Evolutionary conservation across 1,140 invertebrate species (phyloP).

Genomic region (Danaus plexippus): DNA sequence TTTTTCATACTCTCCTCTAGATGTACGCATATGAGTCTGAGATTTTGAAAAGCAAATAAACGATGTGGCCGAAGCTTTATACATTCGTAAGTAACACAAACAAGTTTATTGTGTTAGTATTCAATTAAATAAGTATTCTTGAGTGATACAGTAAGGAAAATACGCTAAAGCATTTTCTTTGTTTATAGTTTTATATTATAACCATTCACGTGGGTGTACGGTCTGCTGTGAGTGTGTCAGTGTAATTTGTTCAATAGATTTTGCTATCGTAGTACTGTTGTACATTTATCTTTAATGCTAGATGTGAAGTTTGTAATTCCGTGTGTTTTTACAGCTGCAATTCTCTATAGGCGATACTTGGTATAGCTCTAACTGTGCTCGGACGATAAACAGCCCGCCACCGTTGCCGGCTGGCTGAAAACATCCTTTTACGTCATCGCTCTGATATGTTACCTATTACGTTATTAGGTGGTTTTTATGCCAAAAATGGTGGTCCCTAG

Average conservation of each 20-base stretch:
- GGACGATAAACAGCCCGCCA: constrained; percentile 68
- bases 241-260: too few species aligned
- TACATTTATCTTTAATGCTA: constrained; percentile 47
- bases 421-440: constrained; percentile 70
- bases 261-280: constrained; percentile 25
- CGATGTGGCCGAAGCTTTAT: too few species aligned
- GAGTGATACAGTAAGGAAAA: constrained; percentile 23
- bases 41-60: too few species aligned
- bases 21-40: too few species aligned
- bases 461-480: too few species aligned
- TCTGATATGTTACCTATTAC: constrained; percentile 46
- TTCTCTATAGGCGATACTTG: constrained; percentile 52
- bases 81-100: too few species aligned
- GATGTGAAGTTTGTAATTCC: constrained; percentile 46
- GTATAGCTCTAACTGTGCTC: constrained; percentile 57
- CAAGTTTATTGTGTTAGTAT: too few species aligned
- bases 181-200: constrained; percentile 31
- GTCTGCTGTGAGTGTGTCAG: constrained; percentile 25
- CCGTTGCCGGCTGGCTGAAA: constrained; percentile 64
- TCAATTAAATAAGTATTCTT: background rate
- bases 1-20: too few species aligned
- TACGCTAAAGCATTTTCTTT: constrained; percentile 25
- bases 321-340: constrained; percentile 67
- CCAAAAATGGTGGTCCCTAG: too few species aligned
- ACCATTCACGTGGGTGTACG: constrained; percentile 37